These are phyloP conservation scores for Centropus bengalensis DNA, from an alignment of 2,113 vertebrate genomes.

Conservation along the genomic window DNA sequence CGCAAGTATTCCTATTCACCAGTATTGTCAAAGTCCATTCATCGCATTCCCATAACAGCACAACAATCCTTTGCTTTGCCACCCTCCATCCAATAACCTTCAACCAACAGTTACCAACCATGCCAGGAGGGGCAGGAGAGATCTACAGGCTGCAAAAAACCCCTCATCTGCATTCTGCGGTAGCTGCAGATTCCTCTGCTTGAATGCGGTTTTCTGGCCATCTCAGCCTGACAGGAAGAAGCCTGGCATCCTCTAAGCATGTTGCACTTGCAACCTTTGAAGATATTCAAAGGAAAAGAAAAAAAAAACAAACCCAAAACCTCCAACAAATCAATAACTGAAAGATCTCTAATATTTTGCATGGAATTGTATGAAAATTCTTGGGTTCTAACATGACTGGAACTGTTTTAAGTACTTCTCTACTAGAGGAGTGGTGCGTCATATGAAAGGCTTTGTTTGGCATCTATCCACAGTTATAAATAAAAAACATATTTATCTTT, in stretches of 20 bases:
- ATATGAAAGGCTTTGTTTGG: slow-evolving; percentile 60
- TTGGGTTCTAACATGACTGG: slow-evolving; percentile 38
- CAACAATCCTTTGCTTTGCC: not conserved
- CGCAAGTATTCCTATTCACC: not conserved
- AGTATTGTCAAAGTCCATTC: not conserved
- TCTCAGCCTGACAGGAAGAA: slow-evolving; percentile 21
- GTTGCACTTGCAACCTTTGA: slow-evolving; percentile 51
- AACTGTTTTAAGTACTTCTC: slow-evolving; percentile 55
- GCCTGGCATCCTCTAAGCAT: not conserved
- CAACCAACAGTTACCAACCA: not conserved
- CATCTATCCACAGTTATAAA: slow-evolving; percentile 47
- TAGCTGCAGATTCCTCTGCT: not conserved
- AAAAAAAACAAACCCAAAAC: not conserved
- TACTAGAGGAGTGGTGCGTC: slow-evolving; percentile 14
- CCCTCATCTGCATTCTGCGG: not conserved
- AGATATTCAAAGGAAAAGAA: slow-evolving; percentile 40
- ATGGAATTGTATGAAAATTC: slow-evolving; percentile 10
- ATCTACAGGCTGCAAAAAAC: not conserved
- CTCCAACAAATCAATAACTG: not conserved
- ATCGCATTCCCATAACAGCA: not conserved
- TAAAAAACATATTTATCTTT: slow-evolving; percentile 67
- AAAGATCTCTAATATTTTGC: not conserved
- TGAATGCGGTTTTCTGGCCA: slow-evolving; percentile 30
- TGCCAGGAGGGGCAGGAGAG: not conserved
- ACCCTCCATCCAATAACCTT: not conserved